phyloP scores from a whole-genome alignment of 2,888 invertebrate species.

The Cryptops parisi region DNA sequence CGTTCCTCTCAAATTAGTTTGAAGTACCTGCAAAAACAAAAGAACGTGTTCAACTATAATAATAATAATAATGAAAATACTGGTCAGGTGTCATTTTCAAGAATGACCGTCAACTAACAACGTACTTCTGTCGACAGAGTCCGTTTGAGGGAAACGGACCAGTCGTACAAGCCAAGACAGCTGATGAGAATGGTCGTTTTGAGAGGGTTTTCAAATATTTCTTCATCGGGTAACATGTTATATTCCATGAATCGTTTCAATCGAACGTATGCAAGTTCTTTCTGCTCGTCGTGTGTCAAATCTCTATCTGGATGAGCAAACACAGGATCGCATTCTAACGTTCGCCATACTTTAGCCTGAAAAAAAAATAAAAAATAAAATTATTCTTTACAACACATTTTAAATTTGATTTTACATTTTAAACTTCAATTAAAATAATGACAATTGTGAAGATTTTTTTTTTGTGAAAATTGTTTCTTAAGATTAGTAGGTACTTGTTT shows the following conservation, averaged over 20 bases:
- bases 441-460: neutral
- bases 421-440: neutral
- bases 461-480: too few relatives aligned
- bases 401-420: neutral
- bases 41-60: conserved; percentile 19
- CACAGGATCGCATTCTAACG: conserved; percentile 60
- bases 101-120: neutral
- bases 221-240: conserved; percentile 40
- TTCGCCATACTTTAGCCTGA: conserved; percentile 62
- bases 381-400: too few relatives aligned
- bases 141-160: conserved; percentile 30
- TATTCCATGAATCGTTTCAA: conserved; percentile 50
- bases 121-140: conserved; percentile 27
- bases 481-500: too few relatives aligned
- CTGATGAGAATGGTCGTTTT: conserved; percentile 27
- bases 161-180: conserved; percentile 31
- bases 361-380: conserved; percentile 22
- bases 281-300: conserved; percentile 48
- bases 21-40: conserved; percentile 36
- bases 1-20: conserved; percentile 33
- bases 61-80: neutral
- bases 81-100: neutral
- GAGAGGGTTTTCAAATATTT: conserved; percentile 27
- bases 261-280: conserved; percentile 44
- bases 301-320: conserved; percentile 50